Evolutionary conservation across 2,797 vertebrate genomes (phyloP).

Genomic region (Falco columbarius): DNA sequence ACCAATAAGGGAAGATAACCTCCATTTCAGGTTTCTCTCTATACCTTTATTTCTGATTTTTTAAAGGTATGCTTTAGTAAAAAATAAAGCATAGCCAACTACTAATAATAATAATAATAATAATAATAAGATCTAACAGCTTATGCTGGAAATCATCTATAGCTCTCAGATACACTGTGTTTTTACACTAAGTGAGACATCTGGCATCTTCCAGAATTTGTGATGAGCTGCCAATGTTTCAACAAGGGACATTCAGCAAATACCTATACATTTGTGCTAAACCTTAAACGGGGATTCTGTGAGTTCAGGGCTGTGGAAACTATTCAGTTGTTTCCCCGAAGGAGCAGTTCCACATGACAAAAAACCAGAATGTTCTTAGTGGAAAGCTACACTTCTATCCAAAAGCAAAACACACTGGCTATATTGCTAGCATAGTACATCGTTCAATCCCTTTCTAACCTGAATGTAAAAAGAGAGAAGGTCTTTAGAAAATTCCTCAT

Average conservation of each 20-base stretch:
- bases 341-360: conserved; percentile 16
- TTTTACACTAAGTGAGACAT: conserved; percentile 43
- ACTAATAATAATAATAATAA: too few relatives aligned
- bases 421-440: background rate
- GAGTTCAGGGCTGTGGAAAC: background rate
- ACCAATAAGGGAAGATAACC: conserved; percentile 10
- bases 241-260: conserved; percentile 16
- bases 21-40: conserved; percentile 36
- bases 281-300: background rate
- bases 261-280: background rate
- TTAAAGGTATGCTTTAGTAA: background rate
- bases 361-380: conserved; percentile 25
- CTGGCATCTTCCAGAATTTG: conserved; percentile 44
- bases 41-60: conserved; percentile 12
- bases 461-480: conserved; percentile 1
- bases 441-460: background rate
- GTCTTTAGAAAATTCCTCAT: conserved; percentile 22
- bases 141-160: conserved; percentile 41
- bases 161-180: conserved; percentile 5
- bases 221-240: conserved; percentile 33
- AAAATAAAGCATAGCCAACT: background rate
- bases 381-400: background rate
- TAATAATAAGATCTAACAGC: background rate
- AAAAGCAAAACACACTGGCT: background rate
- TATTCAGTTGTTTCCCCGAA: conserved; percentile 18